These are phyloP conservation scores for Andrena praecox DNA, from an alignment of 2,888 invertebrate species.

Conservation along the genomic window DNA sequence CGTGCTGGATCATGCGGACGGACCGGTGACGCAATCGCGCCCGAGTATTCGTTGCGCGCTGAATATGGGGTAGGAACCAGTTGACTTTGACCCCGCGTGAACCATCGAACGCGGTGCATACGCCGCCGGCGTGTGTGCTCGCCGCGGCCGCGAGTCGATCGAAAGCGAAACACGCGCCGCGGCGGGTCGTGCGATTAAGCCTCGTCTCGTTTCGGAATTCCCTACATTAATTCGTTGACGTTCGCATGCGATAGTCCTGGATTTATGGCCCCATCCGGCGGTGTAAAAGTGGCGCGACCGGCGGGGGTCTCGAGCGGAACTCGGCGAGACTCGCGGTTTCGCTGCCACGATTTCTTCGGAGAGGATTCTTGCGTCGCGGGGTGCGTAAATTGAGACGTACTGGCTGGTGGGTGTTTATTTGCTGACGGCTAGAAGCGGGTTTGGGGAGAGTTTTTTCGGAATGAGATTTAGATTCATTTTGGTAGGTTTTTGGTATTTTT, in stretches of 20 bases:
- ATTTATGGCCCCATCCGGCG: background rate
- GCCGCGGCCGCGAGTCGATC: slow-evolving; percentile 22
- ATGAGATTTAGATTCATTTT: no score
- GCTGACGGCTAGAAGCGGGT: no score
- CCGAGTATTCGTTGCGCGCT: slow-evolving; percentile 41
- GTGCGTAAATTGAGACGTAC: no score
- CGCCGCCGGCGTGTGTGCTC: slow-evolving; percentile 32
- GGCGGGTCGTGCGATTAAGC: slow-evolving; percentile 17
- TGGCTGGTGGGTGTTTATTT: no score
- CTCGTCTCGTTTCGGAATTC: slow-evolving; percentile 16
- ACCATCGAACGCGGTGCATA: slow-evolving; percentile 47
- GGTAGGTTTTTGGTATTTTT: no score
- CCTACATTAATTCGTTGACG: slow-evolving; percentile 7
- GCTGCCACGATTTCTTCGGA: background rate
- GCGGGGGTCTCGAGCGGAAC: background rate
- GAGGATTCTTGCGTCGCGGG: background rate
- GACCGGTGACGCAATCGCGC: slow-evolving; percentile 52
- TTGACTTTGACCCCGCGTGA: slow-evolving; percentile 74
- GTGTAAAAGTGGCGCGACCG: background rate
- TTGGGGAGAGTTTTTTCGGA: no score
- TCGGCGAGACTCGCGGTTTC: background rate
- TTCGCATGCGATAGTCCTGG: background rate
- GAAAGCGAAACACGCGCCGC: slow-evolving; percentile 22
- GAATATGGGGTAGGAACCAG: slow-evolving; percentile 59
- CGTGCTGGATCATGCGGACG: slow-evolving; percentile 22